Evolutionary conservation across 2,888 invertebrate genomes (phyloP).

Genomic region (Ametastegia equiseti): DNA sequence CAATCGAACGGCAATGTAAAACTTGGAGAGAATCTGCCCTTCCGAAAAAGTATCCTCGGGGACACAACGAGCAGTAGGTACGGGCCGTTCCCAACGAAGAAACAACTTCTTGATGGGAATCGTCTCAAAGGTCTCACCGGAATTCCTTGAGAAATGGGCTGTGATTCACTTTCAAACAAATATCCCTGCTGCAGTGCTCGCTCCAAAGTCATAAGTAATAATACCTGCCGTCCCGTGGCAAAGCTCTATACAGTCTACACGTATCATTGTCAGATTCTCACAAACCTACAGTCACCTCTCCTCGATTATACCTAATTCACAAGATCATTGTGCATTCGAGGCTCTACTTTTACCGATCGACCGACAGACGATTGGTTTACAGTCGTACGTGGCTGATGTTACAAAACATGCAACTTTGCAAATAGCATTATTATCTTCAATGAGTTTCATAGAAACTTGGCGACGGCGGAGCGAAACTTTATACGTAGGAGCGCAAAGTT

Average conservation of each 20-base stretch:
- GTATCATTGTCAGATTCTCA: too few relatives aligned
- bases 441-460: conserved; percentile 8
- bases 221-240: too few relatives aligned
- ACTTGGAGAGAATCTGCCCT: background rate
- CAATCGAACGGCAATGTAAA: background rate
- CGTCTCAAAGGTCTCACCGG: background rate
- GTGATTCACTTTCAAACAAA: background rate
- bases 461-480: conserved; percentile 8
- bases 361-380: background rate
- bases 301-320: too few relatives aligned
- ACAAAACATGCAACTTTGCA: conserved; percentile 9
- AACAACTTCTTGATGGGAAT: background rate
- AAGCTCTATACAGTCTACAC: too few relatives aligned
- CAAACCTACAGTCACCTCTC: too few relatives aligned
- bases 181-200: background rate
- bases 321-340: too few relatives aligned
- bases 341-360: background rate
- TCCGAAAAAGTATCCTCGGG: background rate
- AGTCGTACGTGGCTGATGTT: background rate
- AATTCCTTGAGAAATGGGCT: background rate
- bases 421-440: conserved; percentile 34
- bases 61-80: background rate
- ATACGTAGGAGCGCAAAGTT: conserved; percentile 19
- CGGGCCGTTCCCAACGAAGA: background rate
- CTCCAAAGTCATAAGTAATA: too few relatives aligned